Evolutionary conservation across 2,113 vertebrate species (phyloP).

Genomic region (Seriola dumerili): DNA sequence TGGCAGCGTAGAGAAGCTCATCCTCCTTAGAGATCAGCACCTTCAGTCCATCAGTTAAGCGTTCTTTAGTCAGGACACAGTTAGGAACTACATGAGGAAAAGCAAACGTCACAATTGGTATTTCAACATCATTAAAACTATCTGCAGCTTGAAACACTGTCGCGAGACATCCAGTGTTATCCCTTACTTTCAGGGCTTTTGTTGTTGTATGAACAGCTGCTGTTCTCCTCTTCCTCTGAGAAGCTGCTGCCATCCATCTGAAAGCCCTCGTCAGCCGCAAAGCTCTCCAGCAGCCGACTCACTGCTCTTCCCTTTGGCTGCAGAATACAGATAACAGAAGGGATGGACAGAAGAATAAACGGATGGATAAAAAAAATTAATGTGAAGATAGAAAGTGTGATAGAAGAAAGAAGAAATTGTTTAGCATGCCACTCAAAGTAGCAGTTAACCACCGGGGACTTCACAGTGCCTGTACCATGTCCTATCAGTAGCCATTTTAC

Average conservation of each 20-base stretch:
- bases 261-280: slow-evolving; percentile 92
- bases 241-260: slow-evolving; percentile 94
- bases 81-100: slow-evolving; percentile 77
- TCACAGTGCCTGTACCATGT: slow-evolving; percentile 32
- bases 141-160: not conserved
- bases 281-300: slow-evolving; percentile 94
- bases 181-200: slow-evolving; percentile 72
- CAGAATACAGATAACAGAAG: slow-evolving; percentile 40
- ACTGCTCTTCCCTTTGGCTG: slow-evolving; percentile 91
- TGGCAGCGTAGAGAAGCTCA: slow-evolving; percentile 93
- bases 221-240: slow-evolving; percentile 90
- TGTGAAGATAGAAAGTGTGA: slow-evolving; percentile 26
- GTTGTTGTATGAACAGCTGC: slow-evolving; percentile 41
- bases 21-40: slow-evolving; percentile 96
- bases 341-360: slow-evolving; percentile 36
- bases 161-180: not conserved
- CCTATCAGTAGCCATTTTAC: slow-evolving; percentile 44
- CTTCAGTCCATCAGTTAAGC: slow-evolving; percentile 91
- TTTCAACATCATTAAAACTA: not conserved
- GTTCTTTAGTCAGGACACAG: slow-evolving; percentile 91
- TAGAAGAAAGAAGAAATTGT: slow-evolving; percentile 42
- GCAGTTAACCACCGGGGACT: slow-evolving; percentile 39
- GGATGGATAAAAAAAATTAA: slow-evolving; percentile 37
- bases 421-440: slow-evolving; percentile 44
- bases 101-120: slow-evolving; percentile 11